Evolutionary conservation across 2,888 invertebrate genomes (phyloP).

Genomic region (Anthrax anthrax): DNA sequence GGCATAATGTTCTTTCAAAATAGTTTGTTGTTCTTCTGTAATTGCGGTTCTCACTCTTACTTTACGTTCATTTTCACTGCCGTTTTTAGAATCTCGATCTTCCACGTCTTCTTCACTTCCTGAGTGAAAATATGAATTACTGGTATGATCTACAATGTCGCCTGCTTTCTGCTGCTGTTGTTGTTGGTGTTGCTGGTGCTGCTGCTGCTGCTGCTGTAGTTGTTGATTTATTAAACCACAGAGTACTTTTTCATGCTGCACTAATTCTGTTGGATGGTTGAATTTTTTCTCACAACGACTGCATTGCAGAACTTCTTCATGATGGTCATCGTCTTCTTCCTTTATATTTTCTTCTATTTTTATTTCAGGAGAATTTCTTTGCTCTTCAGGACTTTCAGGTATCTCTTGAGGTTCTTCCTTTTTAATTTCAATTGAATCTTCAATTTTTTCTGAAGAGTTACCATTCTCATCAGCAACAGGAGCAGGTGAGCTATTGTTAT

Average conservation of each 20-base stretch:
- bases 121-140: slow-evolving; percentile 24
- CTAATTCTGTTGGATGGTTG: slow-evolving; percentile 42
- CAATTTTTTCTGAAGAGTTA: slow-evolving; percentile 10
- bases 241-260: slow-evolving; percentile 58
- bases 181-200: slow-evolving; percentile 57
- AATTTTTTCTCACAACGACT: slow-evolving; percentile 44
- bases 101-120: slow-evolving; percentile 48
- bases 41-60: slow-evolving; percentile 87
- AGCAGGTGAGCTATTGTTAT: slow-evolving; percentile 41
- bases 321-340: slow-evolving; percentile 12
- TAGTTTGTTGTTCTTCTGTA: slow-evolving; percentile 81
- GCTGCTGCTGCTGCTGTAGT: slow-evolving; percentile 49
- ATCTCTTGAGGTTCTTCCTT: slow-evolving; percentile 4
- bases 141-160: slow-evolving; percentile 5
- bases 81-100: slow-evolving; percentile 39
- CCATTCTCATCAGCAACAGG: slow-evolving; percentile 40
- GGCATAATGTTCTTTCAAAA: slow-evolving; percentile 79
- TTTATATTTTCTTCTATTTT: slow-evolving; percentile 12
- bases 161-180: slow-evolving; percentile 34
- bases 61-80: slow-evolving; percentile 54
- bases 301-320: slow-evolving; percentile 37
- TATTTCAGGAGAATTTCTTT: slow-evolving; percentile 13
- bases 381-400: slow-evolving; percentile 23
- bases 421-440: slow-evolving; percentile 11
- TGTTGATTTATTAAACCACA: slow-evolving; percentile 40